Percentiles rank a stretch among this genome's conserved stretches.
These are phyloP conservation scores for Eriocheir sinensis DNA, from an alignment of 1,140 invertebrate genomes.

Conservation along the genomic window DNA sequence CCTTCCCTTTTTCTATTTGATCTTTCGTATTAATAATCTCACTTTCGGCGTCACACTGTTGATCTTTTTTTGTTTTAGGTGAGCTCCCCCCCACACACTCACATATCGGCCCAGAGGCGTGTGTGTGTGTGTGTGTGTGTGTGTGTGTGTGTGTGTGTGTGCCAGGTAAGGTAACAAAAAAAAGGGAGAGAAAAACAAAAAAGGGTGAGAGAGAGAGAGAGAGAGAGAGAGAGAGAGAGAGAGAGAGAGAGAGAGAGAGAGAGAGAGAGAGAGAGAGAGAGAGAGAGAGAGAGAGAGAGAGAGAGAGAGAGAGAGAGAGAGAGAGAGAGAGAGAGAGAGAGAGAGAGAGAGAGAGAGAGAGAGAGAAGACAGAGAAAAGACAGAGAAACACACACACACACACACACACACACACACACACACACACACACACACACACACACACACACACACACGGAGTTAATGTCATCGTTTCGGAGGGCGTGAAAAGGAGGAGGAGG, in stretches of 20 bases:
- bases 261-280: no score
- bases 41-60: not conserved
- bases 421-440: not conserved
- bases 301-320: no score
- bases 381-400: not conserved
- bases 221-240: not conserved
- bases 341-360: no score
- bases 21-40: not conserved
- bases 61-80: not conserved
- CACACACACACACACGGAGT: no score
- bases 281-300: not conserved
- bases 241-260: not conserved
- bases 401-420: not conserved
- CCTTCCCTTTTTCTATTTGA: not conserved
- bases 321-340: not conserved
- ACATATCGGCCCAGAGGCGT: not conserved
- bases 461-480: no score
- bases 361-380: no score
- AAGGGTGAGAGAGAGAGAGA: not conserved
- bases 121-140: not conserved
- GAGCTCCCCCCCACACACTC: not conserved
- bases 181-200: not conserved
- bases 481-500: no score
- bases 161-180: not conserved
- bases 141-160: constrained; percentile 40